phyloP scores from a whole-genome alignment of 2,113 vertebrate species.

The Coptodon rendalli region DNA sequence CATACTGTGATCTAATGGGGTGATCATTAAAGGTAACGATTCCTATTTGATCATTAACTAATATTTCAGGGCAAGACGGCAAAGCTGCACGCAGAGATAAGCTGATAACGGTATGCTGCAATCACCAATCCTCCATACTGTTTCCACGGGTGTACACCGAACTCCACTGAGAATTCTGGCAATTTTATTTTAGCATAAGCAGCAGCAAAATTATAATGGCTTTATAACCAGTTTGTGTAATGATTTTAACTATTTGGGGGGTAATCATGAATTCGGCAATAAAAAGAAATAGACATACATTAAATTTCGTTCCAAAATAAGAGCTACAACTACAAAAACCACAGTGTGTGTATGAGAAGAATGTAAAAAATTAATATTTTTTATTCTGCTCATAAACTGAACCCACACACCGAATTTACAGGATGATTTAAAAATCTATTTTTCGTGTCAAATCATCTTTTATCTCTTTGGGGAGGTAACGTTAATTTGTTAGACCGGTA shows the following conservation, averaged over 20 bases:
- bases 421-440: fast-evolving
- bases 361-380: neutral
- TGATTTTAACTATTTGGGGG: neutral
- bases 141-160: neutral
- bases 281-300: neutral
- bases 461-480: fast-evolving
- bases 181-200: neutral
- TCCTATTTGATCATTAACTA: neutral
- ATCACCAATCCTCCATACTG: neutral
- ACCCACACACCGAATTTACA: neutral
- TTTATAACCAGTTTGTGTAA: neutral
- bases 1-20: neutral
- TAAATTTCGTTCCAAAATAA: neutral
- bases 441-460: neutral
- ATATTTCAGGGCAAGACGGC: neutral
- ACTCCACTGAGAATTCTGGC: neutral
- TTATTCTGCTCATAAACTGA: neutral
- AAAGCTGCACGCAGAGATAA: neutral
- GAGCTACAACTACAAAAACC: neutral
- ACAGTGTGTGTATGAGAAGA: neutral
- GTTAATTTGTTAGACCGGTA: neutral
- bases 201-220: neutral
- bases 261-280: neutral
- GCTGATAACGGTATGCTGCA: neutral
- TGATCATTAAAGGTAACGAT: neutral